phyloP scores from a whole-genome alignment of 1,140 invertebrate species.

The Zaprionus davidi region DNA sequence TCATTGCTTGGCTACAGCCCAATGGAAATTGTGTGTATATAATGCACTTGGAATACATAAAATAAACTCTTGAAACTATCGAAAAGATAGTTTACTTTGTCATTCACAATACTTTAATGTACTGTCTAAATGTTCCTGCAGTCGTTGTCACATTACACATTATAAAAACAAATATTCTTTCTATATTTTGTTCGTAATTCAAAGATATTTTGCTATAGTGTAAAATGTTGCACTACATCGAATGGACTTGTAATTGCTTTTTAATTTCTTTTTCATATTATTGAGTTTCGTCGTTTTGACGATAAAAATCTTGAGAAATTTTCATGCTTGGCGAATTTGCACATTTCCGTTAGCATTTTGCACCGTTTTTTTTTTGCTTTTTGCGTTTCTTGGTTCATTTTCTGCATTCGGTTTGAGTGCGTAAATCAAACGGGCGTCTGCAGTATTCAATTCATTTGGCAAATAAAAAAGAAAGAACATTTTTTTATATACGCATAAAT shows the following conservation, averaged over 20 bases:
- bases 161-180: not conserved
- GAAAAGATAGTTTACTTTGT: not conserved
- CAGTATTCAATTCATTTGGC: constrained; percentile 55
- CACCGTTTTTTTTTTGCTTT: not conserved
- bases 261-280: constrained; percentile 48
- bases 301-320: constrained; percentile 33
- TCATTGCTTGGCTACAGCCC: not conserved
- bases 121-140: not conserved
- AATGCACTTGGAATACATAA: not conserved
- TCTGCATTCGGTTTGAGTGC: constrained; percentile 12
- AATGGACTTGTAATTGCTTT: constrained; percentile 50
- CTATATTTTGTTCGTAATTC: not conserved
- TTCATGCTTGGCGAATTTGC: constrained; percentile 21
- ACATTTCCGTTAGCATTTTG: constrained; percentile 35
- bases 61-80: not conserved
- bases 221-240: constrained; percentile 22
- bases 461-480: constrained; percentile 49
- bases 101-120: not conserved
- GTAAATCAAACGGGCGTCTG: constrained; percentile 41
- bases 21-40: not conserved
- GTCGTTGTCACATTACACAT: not conserved
- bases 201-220: constrained; percentile 7
- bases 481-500: constrained; percentile 12
- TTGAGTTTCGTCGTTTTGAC: constrained; percentile 16
- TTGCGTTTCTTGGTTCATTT: not conserved